Base-by-base conservation (phyloP, 2,888 invertebrate species). In the Carcina quercana region DNA sequence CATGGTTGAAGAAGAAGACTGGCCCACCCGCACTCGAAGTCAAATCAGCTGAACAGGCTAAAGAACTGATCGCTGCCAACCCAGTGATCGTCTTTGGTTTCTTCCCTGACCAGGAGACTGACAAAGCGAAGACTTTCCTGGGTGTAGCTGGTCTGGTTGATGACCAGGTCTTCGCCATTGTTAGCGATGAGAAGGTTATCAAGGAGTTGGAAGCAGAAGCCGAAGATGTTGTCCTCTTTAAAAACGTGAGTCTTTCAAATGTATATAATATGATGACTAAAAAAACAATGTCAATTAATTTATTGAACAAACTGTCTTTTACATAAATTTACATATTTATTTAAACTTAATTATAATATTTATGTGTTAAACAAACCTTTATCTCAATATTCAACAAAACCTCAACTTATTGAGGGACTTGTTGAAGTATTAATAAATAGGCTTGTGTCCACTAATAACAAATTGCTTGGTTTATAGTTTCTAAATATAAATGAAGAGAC, bases 1-100 rank as follows among this genome's bases (percentile, higher is more conserved):
- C 86, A 50, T 99, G 99, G 99, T 76, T 99, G 40, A 88, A 89
- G 71, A 98, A 98, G 87, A 99, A 98, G 88, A 96, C 96, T 60
- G 98, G 98, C 32, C 97, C 98, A 30, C 91, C 96, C 38, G 97
- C 97, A n/a, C 87, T 89, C 51, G 89, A 90, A 42, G 76, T 99
- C 22, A 71, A 86, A 19, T 87, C 91, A 5, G 91, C 91, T 2
- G 95, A 94, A 34, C 94, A 92, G 45, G 91, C 93, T 34, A 94
- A 95, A 69, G 87, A 90, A 43, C 90, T 98, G 60, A 88, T 93
- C 35, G 94, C 92, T 21, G 89, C 88, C 15, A 89, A 89, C 53
- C 88, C 92, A 50, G 95, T 98, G 38, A 92, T 89, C 44, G 86
- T 97, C 46, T 83, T 98, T 63, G 97, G 96, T 72, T 96, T 94